Conservation (phyloP, 2,797 vertebrate species). For the Sibirionetta formosa region DNA sequence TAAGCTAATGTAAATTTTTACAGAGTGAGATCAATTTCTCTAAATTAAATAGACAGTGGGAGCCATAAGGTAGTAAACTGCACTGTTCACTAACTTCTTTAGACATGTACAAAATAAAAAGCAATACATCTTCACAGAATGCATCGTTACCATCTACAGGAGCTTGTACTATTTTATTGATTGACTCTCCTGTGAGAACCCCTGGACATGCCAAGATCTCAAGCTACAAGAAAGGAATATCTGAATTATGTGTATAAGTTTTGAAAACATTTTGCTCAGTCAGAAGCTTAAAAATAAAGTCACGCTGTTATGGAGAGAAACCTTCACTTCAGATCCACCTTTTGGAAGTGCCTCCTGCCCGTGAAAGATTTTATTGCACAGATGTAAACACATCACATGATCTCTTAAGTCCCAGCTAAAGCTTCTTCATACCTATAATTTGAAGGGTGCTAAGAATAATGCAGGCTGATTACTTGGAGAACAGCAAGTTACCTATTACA, state of each 20-base stretch:
- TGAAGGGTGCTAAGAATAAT: not conserved
- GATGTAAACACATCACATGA: not conserved
- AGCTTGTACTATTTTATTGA: not conserved
- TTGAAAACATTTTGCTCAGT: not conserved
- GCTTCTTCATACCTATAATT: not conserved
- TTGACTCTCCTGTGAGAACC: not conserved
- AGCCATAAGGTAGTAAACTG: not conserved
- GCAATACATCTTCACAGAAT: not conserved
- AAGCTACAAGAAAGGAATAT: not conserved
- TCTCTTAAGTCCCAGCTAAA: not conserved
- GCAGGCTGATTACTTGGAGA: not conserved
- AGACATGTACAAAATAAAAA: not conserved
- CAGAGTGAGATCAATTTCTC: not conserved
- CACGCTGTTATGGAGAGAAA: not conserved
- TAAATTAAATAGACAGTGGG: not conserved
- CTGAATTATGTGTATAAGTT: not conserved
- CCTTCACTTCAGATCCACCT: not conserved
- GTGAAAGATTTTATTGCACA: not conserved
- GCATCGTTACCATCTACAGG: not conserved
- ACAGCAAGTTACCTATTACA: not conserved
- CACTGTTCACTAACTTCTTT: not conserved
- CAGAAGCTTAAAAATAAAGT: not conserved
- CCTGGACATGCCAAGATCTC: not conserved
- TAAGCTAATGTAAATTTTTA: fast-evolving
- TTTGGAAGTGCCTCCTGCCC: not conserved